Base-by-base conservation (phyloP, 2,888 invertebrate species). In the Pseudeuparius sepicola region DNA sequence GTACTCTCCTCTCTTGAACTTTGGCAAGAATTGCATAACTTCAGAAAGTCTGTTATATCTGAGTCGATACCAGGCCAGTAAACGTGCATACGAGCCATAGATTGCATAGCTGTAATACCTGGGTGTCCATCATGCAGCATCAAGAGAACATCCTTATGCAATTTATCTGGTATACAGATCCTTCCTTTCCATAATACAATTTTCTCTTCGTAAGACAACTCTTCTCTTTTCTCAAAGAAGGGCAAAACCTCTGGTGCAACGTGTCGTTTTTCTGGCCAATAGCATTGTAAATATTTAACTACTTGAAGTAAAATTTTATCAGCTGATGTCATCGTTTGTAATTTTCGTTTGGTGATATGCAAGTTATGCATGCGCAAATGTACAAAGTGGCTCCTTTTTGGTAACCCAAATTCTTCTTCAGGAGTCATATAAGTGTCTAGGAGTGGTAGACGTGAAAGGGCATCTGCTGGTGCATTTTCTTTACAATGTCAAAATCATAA, bases 21-120 rank as follows among this genome's bases (percentile, higher is more conserved):
- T 27, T 46, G 44, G 25, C 42, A 48, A 10, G 38, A 14, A 10
- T n/a, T n/a, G 24, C 45, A 43, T 14, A n/a, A 12, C 27, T 37
- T 27, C 4, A 42, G 32, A 25, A 24, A 27, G 2, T 31, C 14
- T 10, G 25, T 32, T 9, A 45, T 42, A 23, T 37, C 35, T 4
- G 6, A 10, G 20, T 48, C 32, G 5, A 48, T 45, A 3, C 37
- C 34, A 20, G 43, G 48, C 46, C 48, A 44, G 33, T 42, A 48
- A 4, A 49, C 39, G 30, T 48, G 45, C 16, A 40, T 15, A 24
- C 31, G 26, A 11, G 45, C 37, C 9, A 40, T 31, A 4, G 47
- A 43, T 29, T 43, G 41, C 46, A 49, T 44, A 5, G 40, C 44
- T 5, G 31, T 39, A 12, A 43, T 38, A 4, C 40, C 45, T 1